Evolutionary conservation across 2,888 invertebrate species (phyloP).

Genomic region (Lepidochitona cinerea): DNA sequence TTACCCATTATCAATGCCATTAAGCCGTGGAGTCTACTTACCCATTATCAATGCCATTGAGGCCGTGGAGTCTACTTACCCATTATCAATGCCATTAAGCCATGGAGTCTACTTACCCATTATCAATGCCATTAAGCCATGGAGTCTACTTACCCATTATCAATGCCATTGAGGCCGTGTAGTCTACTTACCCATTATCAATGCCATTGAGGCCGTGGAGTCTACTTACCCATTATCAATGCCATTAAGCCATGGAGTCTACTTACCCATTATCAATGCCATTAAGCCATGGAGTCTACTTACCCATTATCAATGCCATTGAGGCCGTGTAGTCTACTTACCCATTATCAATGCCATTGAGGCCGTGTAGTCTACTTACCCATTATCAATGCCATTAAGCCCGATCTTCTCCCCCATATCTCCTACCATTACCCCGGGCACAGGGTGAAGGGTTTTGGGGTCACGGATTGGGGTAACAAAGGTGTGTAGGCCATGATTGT

Average conservation of each 20-base stretch:
- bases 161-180: background rate
- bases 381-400: conserved; percentile 94
- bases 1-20: background rate
- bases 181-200: background rate
- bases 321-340: no score
- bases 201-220: background rate
- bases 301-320: no score
- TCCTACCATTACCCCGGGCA: conserved; percentile 86
- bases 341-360: background rate
- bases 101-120: conserved; percentile 79
- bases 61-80: conserved; percentile 92
- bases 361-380: conserved; percentile 74
- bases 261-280: no score
- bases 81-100: conserved; percentile 90
- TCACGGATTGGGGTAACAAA: conserved; percentile 86
- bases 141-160: conserved; percentile 76
- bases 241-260: background rate
- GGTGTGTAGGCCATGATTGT: conserved; percentile 87
- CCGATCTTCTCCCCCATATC: conserved; percentile 95
- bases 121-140: conserved; percentile 94
- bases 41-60: conserved; percentile 96
- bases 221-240: background rate
- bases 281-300: no score
- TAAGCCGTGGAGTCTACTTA: conserved; percentile 64
- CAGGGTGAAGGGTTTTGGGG: conserved; percentile 48